Evolutionary conservation across 2,888 invertebrate species (phyloP).

Genomic region (Prostheceraeus crozeri): DNA sequence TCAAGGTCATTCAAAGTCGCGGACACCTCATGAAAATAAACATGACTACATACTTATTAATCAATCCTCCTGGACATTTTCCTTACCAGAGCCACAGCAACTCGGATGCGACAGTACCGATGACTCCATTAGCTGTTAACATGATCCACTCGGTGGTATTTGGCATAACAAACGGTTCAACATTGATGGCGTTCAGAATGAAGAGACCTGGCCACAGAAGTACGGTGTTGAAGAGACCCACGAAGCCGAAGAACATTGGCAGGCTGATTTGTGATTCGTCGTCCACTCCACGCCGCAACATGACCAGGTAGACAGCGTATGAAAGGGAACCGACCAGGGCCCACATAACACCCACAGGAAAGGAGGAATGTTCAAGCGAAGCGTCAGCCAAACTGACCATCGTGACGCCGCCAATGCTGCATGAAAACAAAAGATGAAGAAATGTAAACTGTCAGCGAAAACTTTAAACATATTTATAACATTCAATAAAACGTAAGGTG

Average conservation of each 20-base stretch:
- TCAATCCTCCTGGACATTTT: too few species aligned
- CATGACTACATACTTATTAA: conserved; percentile 7
- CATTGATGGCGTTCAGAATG: conserved; percentile 70
- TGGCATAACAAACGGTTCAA: conserved; percentile 79
- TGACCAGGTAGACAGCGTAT: conserved; percentile 80
- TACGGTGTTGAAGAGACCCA: conserved; percentile 80
- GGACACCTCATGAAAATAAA: too few species aligned
- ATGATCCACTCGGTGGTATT: conserved; percentile 70
- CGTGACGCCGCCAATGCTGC: conserved; percentile 57
- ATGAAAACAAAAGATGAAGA: conserved; percentile 39
- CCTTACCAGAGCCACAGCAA: conserved; percentile 88
- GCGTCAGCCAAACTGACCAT: conserved; percentile 71
- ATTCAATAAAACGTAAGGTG: too few species aligned
- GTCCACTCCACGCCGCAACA: conserved; percentile 72
- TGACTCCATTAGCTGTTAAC: conserved; percentile 73
- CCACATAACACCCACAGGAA: conserved; percentile 69
- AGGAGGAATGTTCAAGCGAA: conserved; percentile 63
- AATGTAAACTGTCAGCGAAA: not conserved
- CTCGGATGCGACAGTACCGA: conserved; percentile 83
- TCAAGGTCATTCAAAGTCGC: too few species aligned
- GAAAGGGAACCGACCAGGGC: conserved; percentile 77
- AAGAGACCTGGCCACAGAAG: conserved; percentile 82
- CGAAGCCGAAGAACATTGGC: conserved; percentile 88
- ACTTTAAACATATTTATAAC: too few species aligned
- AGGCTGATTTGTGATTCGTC: conserved; percentile 88